phyloP scores from a whole-genome alignment of 1,140 invertebrate genomes.

The Trichonephila inaurata region DNA sequence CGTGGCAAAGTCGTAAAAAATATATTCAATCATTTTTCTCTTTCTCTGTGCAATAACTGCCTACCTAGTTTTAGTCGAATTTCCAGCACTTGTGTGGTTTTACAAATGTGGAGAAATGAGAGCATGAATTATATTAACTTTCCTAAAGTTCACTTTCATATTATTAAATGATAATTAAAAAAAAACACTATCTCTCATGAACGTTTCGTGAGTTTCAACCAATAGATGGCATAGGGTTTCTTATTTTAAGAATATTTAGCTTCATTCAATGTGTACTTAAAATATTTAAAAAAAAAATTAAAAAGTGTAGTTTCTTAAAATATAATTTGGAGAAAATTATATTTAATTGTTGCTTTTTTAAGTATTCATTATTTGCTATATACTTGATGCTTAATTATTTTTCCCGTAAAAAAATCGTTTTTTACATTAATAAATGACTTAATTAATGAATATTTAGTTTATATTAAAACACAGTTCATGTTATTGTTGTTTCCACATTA shows the following conservation, averaged over 20 bases:
- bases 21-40: background rate
- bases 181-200: background rate
- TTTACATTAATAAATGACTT: no score
- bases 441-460: no score
- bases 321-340: background rate
- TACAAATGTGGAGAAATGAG: background rate
- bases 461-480: no score
- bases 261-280: background rate
- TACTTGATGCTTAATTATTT: no score
- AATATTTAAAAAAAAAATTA: background rate
- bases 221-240: background rate
- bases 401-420: no score
- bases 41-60: background rate
- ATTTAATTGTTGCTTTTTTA: no score
- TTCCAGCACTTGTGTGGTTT: background rate
- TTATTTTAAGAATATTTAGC: no score
- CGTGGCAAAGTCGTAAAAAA: background rate
- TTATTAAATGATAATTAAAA: background rate
- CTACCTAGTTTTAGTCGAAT: background rate
- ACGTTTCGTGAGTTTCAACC: background rate
- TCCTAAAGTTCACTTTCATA: background rate
- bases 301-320: background rate
- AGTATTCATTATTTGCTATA: no score
- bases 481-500: no score
- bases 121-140: slow-evolving; percentile 11